Conservation (phyloP, 2,888 invertebrate genomes). For the Xylota sylvarum region DNA sequence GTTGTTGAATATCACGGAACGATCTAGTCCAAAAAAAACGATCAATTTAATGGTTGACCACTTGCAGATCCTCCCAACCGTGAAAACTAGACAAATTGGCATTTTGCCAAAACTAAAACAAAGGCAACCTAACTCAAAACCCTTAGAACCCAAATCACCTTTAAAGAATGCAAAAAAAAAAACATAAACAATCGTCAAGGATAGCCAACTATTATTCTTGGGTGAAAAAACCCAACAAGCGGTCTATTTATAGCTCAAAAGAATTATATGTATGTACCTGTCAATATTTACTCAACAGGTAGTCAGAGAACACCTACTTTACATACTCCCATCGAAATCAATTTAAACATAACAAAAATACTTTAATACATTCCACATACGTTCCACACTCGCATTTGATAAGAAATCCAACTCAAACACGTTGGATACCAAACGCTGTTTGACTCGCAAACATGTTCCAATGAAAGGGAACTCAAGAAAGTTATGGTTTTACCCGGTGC, state of each 20-base stretch:
- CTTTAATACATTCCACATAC: conserved; percentile 19
- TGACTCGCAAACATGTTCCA: conserved; percentile 63
- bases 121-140: conserved; percentile 12
- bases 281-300: conserved; percentile 63
- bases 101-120: conserved; percentile 7
- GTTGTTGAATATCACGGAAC: too few relatives aligned
- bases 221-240: conserved; percentile 63
- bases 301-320: conserved; percentile 25
- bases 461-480: conserved; percentile 69
- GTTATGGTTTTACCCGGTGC: conserved; percentile 62
- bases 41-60: background rate
- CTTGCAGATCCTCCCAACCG: conserved; percentile 9
- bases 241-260: conserved; percentile 11
- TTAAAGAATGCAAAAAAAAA: conserved; percentile 28
- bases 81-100: conserved; percentile 52
- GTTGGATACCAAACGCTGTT: conserved; percentile 12
- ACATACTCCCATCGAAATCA: background rate
- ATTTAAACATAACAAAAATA: conserved; percentile 3
- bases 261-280: conserved; percentile 15
- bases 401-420: conserved; percentile 53
- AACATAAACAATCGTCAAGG: conserved; percentile 28
- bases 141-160: conserved; percentile 24
- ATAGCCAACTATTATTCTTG: conserved; percentile 38
- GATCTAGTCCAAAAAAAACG: too few relatives aligned
- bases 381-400: conserved; percentile 50